Base-by-base conservation (phyloP, 2,797 vertebrate species). In the Smutsia temminckii region DNA sequence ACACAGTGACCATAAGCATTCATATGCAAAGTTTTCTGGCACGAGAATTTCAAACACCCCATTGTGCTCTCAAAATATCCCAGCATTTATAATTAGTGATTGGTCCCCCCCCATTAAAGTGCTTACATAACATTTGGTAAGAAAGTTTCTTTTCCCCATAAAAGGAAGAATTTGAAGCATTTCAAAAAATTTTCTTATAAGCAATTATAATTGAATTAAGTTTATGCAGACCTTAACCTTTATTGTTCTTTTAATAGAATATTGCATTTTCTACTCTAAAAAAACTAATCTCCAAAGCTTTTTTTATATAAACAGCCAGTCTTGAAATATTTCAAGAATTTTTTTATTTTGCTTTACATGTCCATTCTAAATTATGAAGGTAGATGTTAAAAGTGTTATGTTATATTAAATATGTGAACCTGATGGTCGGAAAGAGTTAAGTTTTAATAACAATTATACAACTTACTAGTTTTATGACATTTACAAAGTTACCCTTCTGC, bases 381-480 rank as follows among this genome's bases (percentile, higher is more conserved):
- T 27, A 14, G 25, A 32, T 75, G 10, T 78, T 49, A 64, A 88
- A 81, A 80, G 1, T 90, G 9, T 27, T 32, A 64, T 27, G 51
- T 4, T 13, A 32, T 51, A 27, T 77, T 69, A 96, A 84, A 59
- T 87, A 49, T 96, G 37, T 93, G 55, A 85, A 87, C 0, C 81
- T 63, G 49, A 6, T 49, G 40, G 25, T 86, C 13, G 89, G 72
- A 83, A 86, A 63, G 17, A 93, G 46, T 57, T 93, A 80, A 49
- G 32, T 93, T 91, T 95, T 91, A 85, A 78, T 88, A 75, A 71
- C 59, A 75, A 49, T 57, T 85, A 55, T 23, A 87, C 13, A 90
- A 29, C 10, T 77, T 96, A 29, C 80, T 69, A 89, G 42, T 91
- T 96, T 87, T 64, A 64, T 93, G 55, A 87, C 79, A 95, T 95